Evolutionary conservation across 1,140 invertebrate species (phyloP), one percentile per base, ranked within the genome.

Genomic region (Leptopilina boulardi): DNA sequence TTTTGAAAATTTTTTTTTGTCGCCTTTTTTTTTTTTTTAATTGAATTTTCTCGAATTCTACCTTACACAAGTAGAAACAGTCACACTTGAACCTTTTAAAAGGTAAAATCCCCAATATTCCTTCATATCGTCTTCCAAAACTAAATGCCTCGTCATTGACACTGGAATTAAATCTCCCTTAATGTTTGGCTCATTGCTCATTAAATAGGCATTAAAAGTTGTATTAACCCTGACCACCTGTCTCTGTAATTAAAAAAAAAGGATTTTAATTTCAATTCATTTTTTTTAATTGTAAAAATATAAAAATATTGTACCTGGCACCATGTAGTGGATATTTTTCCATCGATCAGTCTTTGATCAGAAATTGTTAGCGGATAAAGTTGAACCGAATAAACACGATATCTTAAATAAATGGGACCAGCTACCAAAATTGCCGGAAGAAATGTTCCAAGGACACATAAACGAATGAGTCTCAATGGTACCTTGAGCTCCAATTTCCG

Each of bases 81-180:
- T 95, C 4, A 96, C 94, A 6, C 92, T 93, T 11, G 95, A 96
- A 2, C 95, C 95, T 82, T 93, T 92, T 1, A 96, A 89, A n/a
- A 96, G 88, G 86, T 96, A 96, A 87, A 96, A 96, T 9, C 95
- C 95, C 95, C 95, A 96, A 85, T 96, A 96, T 86, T 96, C 95
- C 86, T 96, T 96, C 91, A 95, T 94, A 82, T 96, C 95, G 83
- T 96, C 95, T 74, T 94, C 93, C n/a, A 96, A 86, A 13, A 92
- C 89, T 71, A 96, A 83, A 77, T 94, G 91, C 70, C 95, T 91
- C 1, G 93, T 93, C 94, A 96, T 95, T 9, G 92, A 92, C 5
- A 96, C 91, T 0, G 92, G 92, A 15, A 93, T 91, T 15, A 92
- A 81, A 26, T 93, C 91, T 1, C 88, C 83, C 1, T 92, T 89